phyloP scores from a whole-genome alignment of 2,888 invertebrate species.

The Parelbella ahira region DNA sequence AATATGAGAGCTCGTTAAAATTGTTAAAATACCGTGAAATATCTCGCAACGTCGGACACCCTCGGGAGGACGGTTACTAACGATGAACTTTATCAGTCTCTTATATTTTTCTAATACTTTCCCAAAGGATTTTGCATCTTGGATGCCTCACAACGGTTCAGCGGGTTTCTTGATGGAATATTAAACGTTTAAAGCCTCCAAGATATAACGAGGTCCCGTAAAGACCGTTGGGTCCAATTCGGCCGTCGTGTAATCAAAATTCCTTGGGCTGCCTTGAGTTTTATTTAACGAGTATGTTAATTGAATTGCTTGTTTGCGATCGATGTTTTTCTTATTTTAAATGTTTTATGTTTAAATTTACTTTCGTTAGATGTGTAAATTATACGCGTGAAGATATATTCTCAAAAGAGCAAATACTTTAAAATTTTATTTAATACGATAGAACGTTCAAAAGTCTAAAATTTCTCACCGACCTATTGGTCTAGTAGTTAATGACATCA shows the following conservation, averaged over 20 bases:
- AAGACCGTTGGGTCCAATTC: constrained; percentile 33
- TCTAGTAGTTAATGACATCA: too few relatives aligned
- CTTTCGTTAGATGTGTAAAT: too few relatives aligned
- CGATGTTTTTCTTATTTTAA: too few relatives aligned
- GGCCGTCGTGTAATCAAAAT: constrained; percentile 35
- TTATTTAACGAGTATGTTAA: constrained; percentile 20
- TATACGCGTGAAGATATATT: too few relatives aligned
- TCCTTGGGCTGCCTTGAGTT: constrained; percentile 27
- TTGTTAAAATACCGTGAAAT: constrained; percentile 80
- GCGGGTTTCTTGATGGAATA: constrained; percentile 54
- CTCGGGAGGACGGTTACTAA: constrained; percentile 50
- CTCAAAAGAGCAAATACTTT: too few relatives aligned
- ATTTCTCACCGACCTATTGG: too few relatives aligned
- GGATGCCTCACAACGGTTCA: constrained; percentile 46
- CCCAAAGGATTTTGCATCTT: constrained; percentile 57
- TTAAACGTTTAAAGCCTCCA: constrained; percentile 38
- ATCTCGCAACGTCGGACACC: constrained; percentile 68
- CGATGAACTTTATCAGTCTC: constrained; percentile 51
- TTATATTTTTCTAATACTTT: constrained; percentile 69
- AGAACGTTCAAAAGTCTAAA: too few relatives aligned
- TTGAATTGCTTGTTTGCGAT: too few relatives aligned
- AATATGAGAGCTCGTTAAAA: constrained; percentile 76
- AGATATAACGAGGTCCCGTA: constrained; percentile 34
- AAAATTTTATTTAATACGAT: too few relatives aligned
- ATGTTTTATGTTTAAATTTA: too few relatives aligned